Evolutionary conservation across 2,888 invertebrate species (phyloP), one percentile per base, ranked within the genome.

Genomic region (Cyclophora albipunctata): DNA sequence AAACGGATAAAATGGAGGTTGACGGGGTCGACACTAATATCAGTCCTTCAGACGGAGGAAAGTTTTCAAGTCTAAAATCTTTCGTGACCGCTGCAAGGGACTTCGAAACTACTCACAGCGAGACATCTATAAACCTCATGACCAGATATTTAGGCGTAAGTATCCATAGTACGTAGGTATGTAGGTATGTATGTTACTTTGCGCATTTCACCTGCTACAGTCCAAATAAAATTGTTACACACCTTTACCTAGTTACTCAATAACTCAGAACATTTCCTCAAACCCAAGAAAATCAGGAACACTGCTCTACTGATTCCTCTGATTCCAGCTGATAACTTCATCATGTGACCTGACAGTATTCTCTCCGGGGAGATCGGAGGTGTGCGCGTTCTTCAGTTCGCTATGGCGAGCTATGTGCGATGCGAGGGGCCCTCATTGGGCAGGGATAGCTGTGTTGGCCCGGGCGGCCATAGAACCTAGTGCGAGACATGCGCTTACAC

Each of bases 371-470:
- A 89, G 90, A 3, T 89, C 90, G 20, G 89, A 92, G 60, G 91
- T 91, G 2, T 89, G 91, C 46, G 91, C 93, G 45, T 93, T 94
- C 81, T 93, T 92, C 73, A 91, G 92, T 45, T 91, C 91, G 34
- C 73, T 94, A 46, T 91, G 93, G 78, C 89, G 93, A 46, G 87
- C 92, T 20, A 90, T 93, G 90, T 89, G 90, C 37, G 88, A 86
- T 52, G 75, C 90, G 1, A 81, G 91, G 44, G 91, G 91, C 0
- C 89, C 91, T 0, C 89, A 93, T 41, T 93, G 93, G 93, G 90
- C 90, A 7, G 91, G 91, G 3, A 81, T 94, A 0, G 91, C 91
- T n/a, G 92, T 93, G 42, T 75, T 94, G 35, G 84, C 90, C 33
- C 89, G 91, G 50, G 92, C 91, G 3, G 91, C 91, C 57, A 90